Evolutionary conservation across 2,113 vertebrate genomes (phyloP).

Genomic region (Etheostoma cragini): DNA sequence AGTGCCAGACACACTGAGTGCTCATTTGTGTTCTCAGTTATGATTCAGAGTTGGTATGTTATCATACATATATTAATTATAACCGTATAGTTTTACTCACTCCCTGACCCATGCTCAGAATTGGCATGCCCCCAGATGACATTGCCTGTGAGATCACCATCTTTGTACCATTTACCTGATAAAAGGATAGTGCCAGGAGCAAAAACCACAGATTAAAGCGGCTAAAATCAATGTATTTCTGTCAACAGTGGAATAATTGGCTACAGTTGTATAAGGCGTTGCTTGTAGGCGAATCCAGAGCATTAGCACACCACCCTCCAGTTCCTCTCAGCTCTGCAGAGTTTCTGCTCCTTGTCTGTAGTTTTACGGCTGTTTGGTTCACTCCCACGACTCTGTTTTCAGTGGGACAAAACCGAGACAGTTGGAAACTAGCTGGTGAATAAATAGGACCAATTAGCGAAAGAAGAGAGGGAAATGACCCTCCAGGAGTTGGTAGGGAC

Average conservation of each 20-base stretch:
- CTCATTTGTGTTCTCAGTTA: not conserved
- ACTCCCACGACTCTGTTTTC: not conserved
- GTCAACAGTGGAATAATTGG: not conserved
- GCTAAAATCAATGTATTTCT: not conserved
- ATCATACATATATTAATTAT: slow-evolving; percentile 6
- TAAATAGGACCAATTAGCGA: too few relatives aligned
- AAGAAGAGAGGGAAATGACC: too few relatives aligned
- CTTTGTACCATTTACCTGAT: not conserved
- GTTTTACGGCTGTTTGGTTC: not conserved
- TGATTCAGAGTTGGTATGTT: not conserved
- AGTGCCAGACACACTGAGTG: not conserved
- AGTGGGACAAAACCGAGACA: not conserved
- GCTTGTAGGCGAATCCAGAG: not conserved
- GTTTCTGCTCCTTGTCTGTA: too few relatives aligned
- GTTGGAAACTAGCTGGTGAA: too few relatives aligned
- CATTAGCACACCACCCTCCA: not conserved
- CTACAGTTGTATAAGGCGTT: not conserved
- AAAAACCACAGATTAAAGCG: not conserved
- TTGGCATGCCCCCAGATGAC: not conserved
- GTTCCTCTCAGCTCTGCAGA: not conserved
- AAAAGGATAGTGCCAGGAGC: too few relatives aligned
- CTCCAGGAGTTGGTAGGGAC: too few relatives aligned
- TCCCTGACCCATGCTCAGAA: not conserved
- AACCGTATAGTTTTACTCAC: not conserved
- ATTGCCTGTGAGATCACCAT: not conserved